Conservation (phyloP, 2,113 vertebrate genomes). For the Meriones unguiculatus region DNA sequence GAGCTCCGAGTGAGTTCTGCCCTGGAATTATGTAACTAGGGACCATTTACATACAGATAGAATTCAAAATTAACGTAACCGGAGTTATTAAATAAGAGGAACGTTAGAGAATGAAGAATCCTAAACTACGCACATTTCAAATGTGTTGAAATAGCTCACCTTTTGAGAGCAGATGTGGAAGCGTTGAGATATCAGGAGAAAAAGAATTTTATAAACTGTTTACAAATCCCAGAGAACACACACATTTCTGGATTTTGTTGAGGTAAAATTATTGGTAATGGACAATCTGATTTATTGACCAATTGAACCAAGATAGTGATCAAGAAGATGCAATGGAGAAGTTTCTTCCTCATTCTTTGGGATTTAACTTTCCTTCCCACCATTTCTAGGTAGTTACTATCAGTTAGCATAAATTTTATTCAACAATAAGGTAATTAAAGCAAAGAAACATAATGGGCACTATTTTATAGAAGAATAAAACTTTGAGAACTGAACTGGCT, state of each 20-base stretch:
- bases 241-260: background rate
- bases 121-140: background rate
- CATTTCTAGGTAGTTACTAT: background rate
- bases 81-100: background rate
- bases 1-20: background rate
- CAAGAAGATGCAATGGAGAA: background rate
- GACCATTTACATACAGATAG: background rate
- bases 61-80: constrained; percentile 31
- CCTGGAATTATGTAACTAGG: background rate
- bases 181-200: background rate
- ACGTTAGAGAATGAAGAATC: background rate
- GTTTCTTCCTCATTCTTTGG: background rate
- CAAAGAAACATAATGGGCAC: background rate
- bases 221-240: background rate
- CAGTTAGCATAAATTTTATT: background rate
- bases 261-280: background rate
- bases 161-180: background rate
- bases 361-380: accelerated
- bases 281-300: background rate
- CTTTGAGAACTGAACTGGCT: background rate
- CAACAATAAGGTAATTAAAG: background rate
- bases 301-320: background rate
- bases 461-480: background rate
- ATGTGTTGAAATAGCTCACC: background rate
- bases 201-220: background rate